Base-by-base conservation (phyloP, 2,888 invertebrate genomes). In the Sphaerophoria rueppellii region DNA sequence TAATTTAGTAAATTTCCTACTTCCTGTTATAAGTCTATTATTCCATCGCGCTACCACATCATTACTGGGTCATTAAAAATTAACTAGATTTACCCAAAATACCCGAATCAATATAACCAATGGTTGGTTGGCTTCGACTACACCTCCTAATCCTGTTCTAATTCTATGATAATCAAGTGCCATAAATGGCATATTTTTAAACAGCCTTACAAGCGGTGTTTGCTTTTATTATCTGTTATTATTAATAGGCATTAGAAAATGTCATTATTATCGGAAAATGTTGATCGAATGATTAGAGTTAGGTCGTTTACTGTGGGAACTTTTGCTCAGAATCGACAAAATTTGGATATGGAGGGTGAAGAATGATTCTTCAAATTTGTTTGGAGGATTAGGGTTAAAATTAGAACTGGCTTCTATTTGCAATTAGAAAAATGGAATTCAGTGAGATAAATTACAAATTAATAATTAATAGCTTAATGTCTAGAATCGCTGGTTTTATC, bases 161-260 rank as follows among this genome's bases (percentile, higher is more conserved):
- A 48, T 77, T 67, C 54, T 61, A 73, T 40, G 55, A 73, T 78
- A 82, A 77, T 78, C 79, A 82, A 82, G 74, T 70, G 63, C 50
- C 52, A 6, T 37, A 43, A 14, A 73, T 82, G 50, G 50, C 16
- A 72, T 43, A 52, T 73, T 67, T 61, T 34, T 32, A 24, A 4
- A 32, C 37, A 37, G 16, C n/a, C 11, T 11, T 34, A 24, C 24
- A 40, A 60, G 46, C 67, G 35, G 6, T 24, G 9, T 50, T 3
- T 24, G 40, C 60, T 12, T 43, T 78, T 55, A 50, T 67, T 85
- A 81, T 85, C 80, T 83, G 75, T 72, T 69, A 81, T 85, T 72
- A 85, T 81, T 85, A 80, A 85, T 85, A 81, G 83, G 61, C 76
- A 72, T 81, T 85, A 85, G 83, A 76, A 85, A 79, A 76, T 76